These are phyloP conservation scores for Drosophila littoralis DNA, from an alignment of 1,140 invertebrate species.

Conservation along the genomic window DNA sequence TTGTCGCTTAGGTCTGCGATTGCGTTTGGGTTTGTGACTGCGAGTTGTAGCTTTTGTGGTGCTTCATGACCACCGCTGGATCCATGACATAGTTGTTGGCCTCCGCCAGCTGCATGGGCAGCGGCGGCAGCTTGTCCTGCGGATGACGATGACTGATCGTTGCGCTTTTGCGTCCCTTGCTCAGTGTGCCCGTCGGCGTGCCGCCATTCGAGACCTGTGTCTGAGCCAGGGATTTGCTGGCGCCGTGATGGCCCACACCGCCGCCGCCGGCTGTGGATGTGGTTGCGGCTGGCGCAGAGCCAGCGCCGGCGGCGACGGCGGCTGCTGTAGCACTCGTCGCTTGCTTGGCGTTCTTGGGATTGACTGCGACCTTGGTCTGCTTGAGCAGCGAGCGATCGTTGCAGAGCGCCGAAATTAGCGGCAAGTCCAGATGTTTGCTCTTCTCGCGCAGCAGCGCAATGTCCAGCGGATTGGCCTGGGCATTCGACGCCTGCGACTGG, in stretches of 20 bases:
- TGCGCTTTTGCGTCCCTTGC: conserved; percentile 86
- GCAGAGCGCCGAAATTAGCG: conserved; percentile 94
- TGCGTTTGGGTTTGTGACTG: conserved; percentile 53
- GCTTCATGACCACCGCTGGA: conserved; percentile 72
- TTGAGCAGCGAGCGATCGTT: conserved; percentile 94
- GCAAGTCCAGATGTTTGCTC: conserved; percentile 93
- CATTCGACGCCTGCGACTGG: conserved; percentile 51
- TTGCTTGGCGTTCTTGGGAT: conserved; percentile 86
- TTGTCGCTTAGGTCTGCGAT: conserved; percentile 45
- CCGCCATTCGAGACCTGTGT: neutral
- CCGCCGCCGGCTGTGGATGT: neutral
- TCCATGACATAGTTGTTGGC: conserved; percentile 84
- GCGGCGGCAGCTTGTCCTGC: conserved; percentile 86
- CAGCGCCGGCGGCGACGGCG: neutral
- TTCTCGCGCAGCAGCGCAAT: conserved; percentile 93
- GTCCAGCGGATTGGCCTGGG: conserved; percentile 86
- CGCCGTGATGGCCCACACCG: conserved; percentile 20
- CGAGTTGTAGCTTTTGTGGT: conserved; percentile 76
- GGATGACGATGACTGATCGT: conserved; percentile 86
- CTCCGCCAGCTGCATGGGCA: conserved; percentile 79
- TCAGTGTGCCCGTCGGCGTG: conserved; percentile 85
- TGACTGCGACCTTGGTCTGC: conserved; percentile 92
- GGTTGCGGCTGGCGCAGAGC: neutral
- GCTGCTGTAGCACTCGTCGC: conserved; percentile 10
- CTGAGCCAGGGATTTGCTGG: conserved; percentile 28